These are phyloP conservation scores for Tetragonula clypearis DNA, from an alignment of 1,140 invertebrate species.

Conservation along the genomic window DNA sequence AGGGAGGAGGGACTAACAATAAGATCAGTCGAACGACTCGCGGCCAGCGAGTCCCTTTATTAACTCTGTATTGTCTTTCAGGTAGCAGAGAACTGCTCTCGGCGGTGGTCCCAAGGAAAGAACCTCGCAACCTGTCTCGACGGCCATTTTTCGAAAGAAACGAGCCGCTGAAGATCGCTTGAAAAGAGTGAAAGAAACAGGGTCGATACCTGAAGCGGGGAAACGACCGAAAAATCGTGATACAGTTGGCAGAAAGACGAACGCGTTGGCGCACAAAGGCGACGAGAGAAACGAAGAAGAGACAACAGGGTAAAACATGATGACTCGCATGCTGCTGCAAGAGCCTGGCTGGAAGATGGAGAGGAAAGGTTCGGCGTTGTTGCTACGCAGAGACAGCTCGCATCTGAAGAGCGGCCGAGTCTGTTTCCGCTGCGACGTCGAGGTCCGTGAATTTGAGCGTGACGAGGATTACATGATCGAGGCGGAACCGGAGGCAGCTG, in stretches of 20 bases:
- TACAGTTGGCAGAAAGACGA: too few species aligned
- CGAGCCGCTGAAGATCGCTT: not conserved
- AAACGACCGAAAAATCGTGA: too few species aligned
- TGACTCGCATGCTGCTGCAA: constrained; percentile 76
- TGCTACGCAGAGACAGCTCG: constrained; percentile 76
- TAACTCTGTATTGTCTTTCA: constrained; percentile 28
- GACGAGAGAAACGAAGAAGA: not conserved
- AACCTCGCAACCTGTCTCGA: not conserved
- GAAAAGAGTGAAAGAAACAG: too few species aligned
- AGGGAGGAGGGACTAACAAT: too few species aligned
- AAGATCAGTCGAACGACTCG: too few species aligned
- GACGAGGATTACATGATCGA: constrained; percentile 75
- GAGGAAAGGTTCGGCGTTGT: constrained; percentile 78
- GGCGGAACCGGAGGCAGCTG: constrained; percentile 67
- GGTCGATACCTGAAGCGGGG: not conserved
- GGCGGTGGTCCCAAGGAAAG: constrained; percentile 12
- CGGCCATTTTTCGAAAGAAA: not conserved
- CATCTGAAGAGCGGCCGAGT: constrained; percentile 74
- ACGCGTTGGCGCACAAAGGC: not conserved
- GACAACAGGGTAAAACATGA: constrained; percentile 13
- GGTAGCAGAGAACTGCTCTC: not conserved
- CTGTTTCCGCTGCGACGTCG: constrained; percentile 81
- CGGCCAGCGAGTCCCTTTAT: not conserved
- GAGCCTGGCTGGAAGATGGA: constrained; percentile 82
- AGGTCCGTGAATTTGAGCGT: constrained; percentile 80